These are phyloP conservation scores for Sclerurus mexicanus DNA, from an alignment of 2,113 vertebrate species.

Conservation along the genomic window DNA sequence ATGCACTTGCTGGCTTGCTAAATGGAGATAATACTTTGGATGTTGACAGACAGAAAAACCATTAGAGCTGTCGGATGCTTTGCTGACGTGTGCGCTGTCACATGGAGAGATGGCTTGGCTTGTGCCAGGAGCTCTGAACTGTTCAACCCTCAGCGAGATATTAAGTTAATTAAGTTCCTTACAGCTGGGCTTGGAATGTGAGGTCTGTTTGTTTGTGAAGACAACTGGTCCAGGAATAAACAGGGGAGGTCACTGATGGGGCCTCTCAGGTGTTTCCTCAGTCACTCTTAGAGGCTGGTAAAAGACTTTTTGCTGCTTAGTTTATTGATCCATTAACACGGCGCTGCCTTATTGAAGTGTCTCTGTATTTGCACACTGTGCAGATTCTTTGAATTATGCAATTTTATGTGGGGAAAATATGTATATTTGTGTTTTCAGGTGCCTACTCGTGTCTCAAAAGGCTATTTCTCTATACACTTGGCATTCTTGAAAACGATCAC, in stretches of 20 bases:
- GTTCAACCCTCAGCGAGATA: constrained; percentile 41
- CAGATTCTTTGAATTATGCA: background rate
- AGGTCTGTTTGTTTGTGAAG: constrained; percentile 21
- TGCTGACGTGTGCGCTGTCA: background rate
- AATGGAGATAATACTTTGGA: constrained; percentile 39
- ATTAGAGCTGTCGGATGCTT: constrained; percentile 19
- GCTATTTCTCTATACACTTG: background rate
- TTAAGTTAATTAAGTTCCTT: constrained; percentile 48
- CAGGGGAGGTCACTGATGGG: background rate
- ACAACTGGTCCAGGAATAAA: background rate
- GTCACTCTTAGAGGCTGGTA: background rate
- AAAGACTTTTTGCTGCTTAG: background rate
- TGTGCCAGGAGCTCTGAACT: constrained; percentile 34
- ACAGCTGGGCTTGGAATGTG: constrained; percentile 9
- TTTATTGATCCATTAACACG: background rate
- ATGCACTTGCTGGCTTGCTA: constrained; percentile 39
- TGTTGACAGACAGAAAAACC: constrained; percentile 42
- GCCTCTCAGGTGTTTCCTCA: background rate
- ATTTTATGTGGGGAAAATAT: background rate
- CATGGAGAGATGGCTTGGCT: background rate
- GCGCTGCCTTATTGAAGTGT: background rate
- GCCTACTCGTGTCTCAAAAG: background rate
- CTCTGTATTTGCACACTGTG: background rate
- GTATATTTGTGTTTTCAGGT: background rate
- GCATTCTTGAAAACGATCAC: background rate